Base-by-base conservation (phyloP, 2,113 vertebrate genomes). In the Pitta sordida region DNA sequence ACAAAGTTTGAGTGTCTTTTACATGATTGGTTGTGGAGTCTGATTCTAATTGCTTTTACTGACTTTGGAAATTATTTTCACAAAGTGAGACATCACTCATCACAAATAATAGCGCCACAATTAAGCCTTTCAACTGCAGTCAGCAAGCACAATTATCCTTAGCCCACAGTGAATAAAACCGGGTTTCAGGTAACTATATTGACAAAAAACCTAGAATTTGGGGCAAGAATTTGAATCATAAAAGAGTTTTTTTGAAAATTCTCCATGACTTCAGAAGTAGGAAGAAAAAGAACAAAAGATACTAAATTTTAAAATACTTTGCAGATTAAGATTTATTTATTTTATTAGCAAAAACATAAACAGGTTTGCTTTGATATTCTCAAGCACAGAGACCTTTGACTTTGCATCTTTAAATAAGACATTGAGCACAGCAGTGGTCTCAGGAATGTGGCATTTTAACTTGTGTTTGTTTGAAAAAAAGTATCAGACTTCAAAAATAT, bases 361-460 rank as follows among this genome's bases (percentile, higher is more conserved):
- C 6, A 46, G 7, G 10, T 10, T 90, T 90, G 32, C 53, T 81
- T 93, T 94, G 49, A 76, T 92, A 65, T 88, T 88, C 39, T 77
- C 75, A 36, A 92, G 60, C 76, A 73, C 43, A 91, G 78, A 83
- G 36, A 55, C 62, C 59, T 71, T 67, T 88, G 82, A 59, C 84
- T 95, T 86, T 94, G 26, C 46, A 73, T 96, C 70, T 79, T 94
- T 96, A 90, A 84, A 71, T 36, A 78, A 93, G 73, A 90, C 68
- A 51, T 67, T 94, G 93, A 96, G 59, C 69, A 83, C 53, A 67
- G 43, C 62, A 79, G 76, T 90, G 70, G 77, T 93, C 55, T 95
- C 14, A 83, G 67, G 41, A 70, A 27, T 79, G 44, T 96, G 94
- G 88, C 93, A 96, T 96, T 97, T 96, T 95, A 91, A 77, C 91